Base-by-base conservation (phyloP, 2,888 invertebrate species). In the Strigamia maritima region DNA sequence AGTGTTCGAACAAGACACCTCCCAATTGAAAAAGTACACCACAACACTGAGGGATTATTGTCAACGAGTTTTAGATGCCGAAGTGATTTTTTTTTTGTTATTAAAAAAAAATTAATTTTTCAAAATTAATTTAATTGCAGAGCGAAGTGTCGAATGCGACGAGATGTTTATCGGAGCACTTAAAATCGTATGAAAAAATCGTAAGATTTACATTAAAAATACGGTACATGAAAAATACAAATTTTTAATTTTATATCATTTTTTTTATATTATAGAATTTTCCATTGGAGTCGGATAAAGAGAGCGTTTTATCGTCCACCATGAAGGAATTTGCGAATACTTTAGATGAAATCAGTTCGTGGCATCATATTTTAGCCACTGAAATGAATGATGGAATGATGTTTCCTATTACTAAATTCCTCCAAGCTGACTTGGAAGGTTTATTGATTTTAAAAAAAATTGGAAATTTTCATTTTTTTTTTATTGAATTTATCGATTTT, bases 371-470 rank as follows among this genome's bases (percentile, higher is more conserved):
- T 35, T 82, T 87, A 76, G 85, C 86, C 24, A 85, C 86, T n/a
- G 87, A 87, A 82, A 83, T 86, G 76, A 85, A 85, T 31, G 87
- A 87, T 82, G 85, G 86, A 4, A 86, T 87, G 85, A 85, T 87
- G 84, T 87, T 85, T 82, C 87, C 87, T 16, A 82, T 87, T 79
- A 84, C 84, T 79, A 85, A 85, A 79, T 87, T 87, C 80, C 83
- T 87, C 76, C 86, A 87, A 80, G 86, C 86, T 70, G 87, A 87
- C 81, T 82, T 87, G 76, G 85, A 87, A 83, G 87, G 87, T 85
- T 40, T 78, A 76, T 78, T 28, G 24, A 19, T 80, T 79, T 31
- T 75, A 6, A 38, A 4, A 4, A 40, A 38, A 76, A 19, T 31
- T 76, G 24, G n/a, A n/a, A n/a, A n/a, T n/a, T n/a, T n/a, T n/a